A percentile compares a stretch with the other conserved stretches of the same genome.
These are phyloP conservation scores for Tauraco erythrolophus DNA, from an alignment of 2,113 vertebrate genomes.

Conservation along the genomic window DNA sequence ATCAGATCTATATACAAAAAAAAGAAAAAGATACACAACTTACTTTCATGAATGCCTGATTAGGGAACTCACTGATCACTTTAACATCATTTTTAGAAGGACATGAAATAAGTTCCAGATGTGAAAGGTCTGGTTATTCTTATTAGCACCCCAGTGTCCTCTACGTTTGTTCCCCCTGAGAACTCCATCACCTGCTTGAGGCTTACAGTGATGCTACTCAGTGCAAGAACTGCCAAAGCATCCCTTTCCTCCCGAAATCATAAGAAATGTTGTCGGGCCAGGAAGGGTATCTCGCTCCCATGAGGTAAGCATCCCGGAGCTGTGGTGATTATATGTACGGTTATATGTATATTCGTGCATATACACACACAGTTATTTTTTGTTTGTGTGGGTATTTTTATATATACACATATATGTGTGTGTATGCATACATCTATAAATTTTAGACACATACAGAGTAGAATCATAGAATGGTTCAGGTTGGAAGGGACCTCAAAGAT, in stretches of 20 bases:
- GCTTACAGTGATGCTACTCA: background rate
- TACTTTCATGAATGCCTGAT: background rate
- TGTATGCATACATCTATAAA: background rate
- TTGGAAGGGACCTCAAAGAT: too few species aligned
- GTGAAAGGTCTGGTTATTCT: background rate
- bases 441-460: background rate
- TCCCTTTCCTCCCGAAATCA: background rate
- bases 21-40: background rate
- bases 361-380: background rate
- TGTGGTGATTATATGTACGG: background rate
- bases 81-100: background rate
- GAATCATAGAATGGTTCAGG: too few species aligned
- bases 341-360: too few species aligned
- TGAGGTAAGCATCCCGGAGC: background rate
- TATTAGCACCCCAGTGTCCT: background rate
- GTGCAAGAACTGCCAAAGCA: background rate
- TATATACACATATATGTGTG: background rate
- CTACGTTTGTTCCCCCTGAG: background rate
- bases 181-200: background rate
- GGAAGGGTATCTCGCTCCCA: background rate
- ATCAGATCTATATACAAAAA: background rate
- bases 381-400: background rate
- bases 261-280: background rate
- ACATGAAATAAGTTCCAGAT: background rate
- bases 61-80: background rate